Percentiles rank a stretch among this genome's conserved stretches.
Conservation (phyloP, 1,140 invertebrate genomes). For the Drosophila subpulchrella region DNA sequence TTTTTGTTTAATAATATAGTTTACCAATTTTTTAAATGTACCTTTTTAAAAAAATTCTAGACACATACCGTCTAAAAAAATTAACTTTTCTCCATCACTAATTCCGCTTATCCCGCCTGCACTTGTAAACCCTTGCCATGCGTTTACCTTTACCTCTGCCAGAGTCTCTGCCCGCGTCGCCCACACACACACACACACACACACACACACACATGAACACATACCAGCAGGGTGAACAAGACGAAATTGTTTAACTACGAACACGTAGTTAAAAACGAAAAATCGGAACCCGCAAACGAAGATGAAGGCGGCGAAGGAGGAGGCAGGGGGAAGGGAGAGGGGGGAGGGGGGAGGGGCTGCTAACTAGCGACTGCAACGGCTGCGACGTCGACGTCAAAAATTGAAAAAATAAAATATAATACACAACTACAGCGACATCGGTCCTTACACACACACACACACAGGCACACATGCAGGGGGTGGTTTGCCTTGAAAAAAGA, state of each 20-base stretch:
- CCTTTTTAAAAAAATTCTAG: too few relatives aligned
- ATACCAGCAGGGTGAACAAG: slow-evolving; percentile 75
- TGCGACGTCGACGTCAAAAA: slow-evolving; percentile 62
- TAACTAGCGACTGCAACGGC: slow-evolving; percentile 54
- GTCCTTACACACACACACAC: slow-evolving; percentile 35
- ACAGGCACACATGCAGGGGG: slow-evolving; percentile 50
- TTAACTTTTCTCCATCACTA: slow-evolving; percentile 64
- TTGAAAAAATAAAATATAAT: slow-evolving; percentile 51
- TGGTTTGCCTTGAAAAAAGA: slow-evolving; percentile 68
- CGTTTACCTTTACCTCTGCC: slow-evolving; percentile 1
- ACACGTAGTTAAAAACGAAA: slow-evolving; percentile 84
- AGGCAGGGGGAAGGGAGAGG: background rate
- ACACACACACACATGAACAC: slow-evolving; percentile 12
- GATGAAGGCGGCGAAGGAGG: slow-evolving; percentile 20
- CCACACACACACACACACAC: slow-evolving; percentile 31
- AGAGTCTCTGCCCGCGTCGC: slow-evolving; percentile 30
- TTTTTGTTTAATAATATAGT: too few relatives aligned
- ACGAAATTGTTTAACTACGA: slow-evolving; percentile 84
- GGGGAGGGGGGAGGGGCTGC: slow-evolving; percentile 8
- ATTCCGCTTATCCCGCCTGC: slow-evolving; percentile 69
- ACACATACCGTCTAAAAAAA: slow-evolving; percentile 41
- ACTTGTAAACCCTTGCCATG: slow-evolving; percentile 44
- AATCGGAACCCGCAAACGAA: slow-evolving; percentile 62
- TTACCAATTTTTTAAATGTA: too few relatives aligned
- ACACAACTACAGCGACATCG: slow-evolving; percentile 56